These are phyloP conservation scores for Torymus aiolomorphi DNA, from an alignment of 2,888 invertebrate genomes.

Conservation along the genomic window DNA sequence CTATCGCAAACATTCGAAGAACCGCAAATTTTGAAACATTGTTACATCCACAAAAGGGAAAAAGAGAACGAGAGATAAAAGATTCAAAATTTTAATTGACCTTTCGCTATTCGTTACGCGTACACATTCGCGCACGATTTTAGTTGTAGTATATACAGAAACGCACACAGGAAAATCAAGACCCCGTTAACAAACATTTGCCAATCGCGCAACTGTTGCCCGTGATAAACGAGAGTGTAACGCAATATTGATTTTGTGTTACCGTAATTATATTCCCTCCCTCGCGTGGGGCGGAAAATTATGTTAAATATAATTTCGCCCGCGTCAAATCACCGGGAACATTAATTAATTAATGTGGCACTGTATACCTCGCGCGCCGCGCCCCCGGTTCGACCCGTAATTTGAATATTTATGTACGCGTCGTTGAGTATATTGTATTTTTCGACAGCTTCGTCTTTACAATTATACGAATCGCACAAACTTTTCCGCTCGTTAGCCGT, in stretches of 20 bases:
- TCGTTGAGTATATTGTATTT: not conserved
- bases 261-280: conserved; percentile 6
- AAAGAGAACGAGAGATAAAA: too few relatives aligned
- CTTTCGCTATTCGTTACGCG: too few relatives aligned
- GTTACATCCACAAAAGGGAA: too few relatives aligned
- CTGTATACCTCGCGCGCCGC: not conserved
- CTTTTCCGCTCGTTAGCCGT: too few relatives aligned
- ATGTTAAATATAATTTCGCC: not conserved
- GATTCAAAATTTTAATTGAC: too few relatives aligned
- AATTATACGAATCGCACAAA: too few relatives aligned
- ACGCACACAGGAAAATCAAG: too few relatives aligned
- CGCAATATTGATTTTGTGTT: conserved; percentile 38
- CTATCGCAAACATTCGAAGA: too few relatives aligned
- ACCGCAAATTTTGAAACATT: too few relatives aligned
- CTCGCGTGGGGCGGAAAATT: not conserved
- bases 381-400: not conserved
- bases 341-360: conserved; percentile 1
- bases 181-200: conserved; percentile 30
- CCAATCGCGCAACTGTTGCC: conserved; percentile 5
- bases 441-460: too few relatives aligned
- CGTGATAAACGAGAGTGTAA: conserved; percentile 31
- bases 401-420: not conserved
- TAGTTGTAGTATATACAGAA: too few relatives aligned
- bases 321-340: not conserved
- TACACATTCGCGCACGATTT: too few relatives aligned